Percentiles rank a stretch among this genome's conserved stretches.
phyloP scores from a whole-genome alignment of 1,140 invertebrate species.

The Nymphalis io region DNA sequence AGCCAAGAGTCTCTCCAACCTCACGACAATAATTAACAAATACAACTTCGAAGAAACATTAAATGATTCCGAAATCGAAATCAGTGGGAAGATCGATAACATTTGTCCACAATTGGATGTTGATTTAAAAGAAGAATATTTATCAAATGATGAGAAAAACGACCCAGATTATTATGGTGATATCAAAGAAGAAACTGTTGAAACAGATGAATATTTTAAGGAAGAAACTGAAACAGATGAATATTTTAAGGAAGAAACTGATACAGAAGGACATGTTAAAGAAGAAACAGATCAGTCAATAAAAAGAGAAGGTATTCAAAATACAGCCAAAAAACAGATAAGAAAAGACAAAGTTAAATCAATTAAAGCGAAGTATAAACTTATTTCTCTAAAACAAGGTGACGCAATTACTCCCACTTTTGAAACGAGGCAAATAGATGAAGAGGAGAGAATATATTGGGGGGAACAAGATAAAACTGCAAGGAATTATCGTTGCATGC shows the following conservation, averaged over 20 bases:
- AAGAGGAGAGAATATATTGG: constrained; percentile 22
- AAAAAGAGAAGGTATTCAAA: background rate
- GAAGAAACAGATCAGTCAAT: background rate
- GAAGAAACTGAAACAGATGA: background rate
- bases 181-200: background rate
- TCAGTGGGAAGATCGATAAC: background rate
- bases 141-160: background rate
- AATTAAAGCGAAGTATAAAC: background rate
- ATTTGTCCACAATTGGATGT: background rate
- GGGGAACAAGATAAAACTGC: constrained; percentile 16
- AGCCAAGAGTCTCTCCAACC: background rate
- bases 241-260: background rate
- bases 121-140: background rate
- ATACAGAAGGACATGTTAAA: background rate
- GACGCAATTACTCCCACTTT: background rate
- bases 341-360: background rate
- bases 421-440: constrained; percentile 19
- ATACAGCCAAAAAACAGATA: background rate
- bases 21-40: background rate
- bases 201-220: background rate
- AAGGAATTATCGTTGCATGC: constrained; percentile 20
- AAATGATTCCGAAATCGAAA: background rate
- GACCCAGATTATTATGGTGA: background rate
- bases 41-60: background rate
- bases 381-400: background rate